phyloP scores from a whole-genome alignment of 2,113 vertebrate genomes.

The Motacilla tschutschensis region DNA sequence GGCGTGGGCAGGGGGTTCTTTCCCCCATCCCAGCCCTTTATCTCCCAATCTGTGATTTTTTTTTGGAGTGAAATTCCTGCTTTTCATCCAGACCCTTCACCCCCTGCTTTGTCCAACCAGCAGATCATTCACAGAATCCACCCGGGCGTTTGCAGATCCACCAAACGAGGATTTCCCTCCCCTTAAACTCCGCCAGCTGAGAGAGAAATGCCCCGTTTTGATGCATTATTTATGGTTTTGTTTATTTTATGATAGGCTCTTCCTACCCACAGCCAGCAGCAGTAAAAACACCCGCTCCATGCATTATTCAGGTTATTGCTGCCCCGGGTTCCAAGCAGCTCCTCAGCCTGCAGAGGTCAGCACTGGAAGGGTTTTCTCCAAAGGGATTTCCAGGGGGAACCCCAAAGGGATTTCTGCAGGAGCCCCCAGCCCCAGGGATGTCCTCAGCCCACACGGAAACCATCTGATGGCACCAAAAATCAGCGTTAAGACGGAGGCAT shows the following conservation, averaged over 20 bases:
- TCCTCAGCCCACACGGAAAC: neutral
- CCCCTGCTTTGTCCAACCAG: neutral
- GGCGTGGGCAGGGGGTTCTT: accelerated
- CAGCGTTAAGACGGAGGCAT: too few species aligned
- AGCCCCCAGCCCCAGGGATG: accelerated
- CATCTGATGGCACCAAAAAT: too few species aligned
- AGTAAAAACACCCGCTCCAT: neutral
- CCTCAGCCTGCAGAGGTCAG: conserved; percentile 35
- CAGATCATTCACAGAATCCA: accelerated
- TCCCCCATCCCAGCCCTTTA: accelerated
- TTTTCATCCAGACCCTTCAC: accelerated
- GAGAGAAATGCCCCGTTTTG: neutral
- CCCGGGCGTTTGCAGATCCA: accelerated
- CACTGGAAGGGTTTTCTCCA: neutral
- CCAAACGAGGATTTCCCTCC: neutral
- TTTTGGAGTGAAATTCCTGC: accelerated
- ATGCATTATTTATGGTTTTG: neutral
- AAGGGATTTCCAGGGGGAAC: neutral
- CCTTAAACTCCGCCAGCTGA: accelerated
- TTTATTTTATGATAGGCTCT: neutral
- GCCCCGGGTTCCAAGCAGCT: accelerated
- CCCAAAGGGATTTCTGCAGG: neutral
- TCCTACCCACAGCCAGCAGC: neutral
- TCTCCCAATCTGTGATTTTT: too few species aligned
- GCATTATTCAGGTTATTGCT: neutral